These are phyloP conservation scores for Colaptes auratus DNA, from an alignment of 2,113 vertebrate species.

Conservation along the genomic window DNA sequence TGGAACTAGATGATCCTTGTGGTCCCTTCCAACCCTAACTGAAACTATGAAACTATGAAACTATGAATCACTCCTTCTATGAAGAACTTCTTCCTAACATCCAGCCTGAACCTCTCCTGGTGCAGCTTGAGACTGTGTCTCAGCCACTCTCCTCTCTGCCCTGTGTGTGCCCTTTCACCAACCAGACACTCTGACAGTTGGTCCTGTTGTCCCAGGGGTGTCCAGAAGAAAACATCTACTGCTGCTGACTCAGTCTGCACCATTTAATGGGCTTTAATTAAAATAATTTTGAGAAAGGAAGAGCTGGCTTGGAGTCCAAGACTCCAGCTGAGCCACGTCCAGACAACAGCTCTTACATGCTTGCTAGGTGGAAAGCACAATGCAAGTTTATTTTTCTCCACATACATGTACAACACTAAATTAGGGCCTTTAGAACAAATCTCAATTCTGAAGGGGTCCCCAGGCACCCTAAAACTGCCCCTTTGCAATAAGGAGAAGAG, in stretches of 20 bases:
- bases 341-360: background rate
- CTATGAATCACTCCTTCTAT: too few species aligned
- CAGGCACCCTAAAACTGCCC: background rate
- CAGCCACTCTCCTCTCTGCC: background rate
- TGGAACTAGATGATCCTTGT: too few species aligned
- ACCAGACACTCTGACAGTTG: background rate
- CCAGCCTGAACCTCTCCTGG: too few species aligned
- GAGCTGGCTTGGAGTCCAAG: background rate
- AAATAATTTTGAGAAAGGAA: background rate
- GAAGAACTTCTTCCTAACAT: too few species aligned
- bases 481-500: background rate
- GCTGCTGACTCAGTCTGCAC: background rate
- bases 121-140: too few species aligned
- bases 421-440: background rate
- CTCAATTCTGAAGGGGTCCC: background rate
- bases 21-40: too few species aligned
- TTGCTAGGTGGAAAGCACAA: background rate
- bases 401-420: background rate
- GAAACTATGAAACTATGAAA: too few species aligned
- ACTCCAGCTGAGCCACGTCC: background rate
- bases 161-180: background rate
- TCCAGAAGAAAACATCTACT: background rate
- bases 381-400: background rate
- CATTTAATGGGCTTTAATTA: background rate
- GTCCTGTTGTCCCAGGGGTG: background rate